phyloP scores from a whole-genome alignment of 2,113 vertebrate genomes.

The Malurus alboscapulatus region DNA sequence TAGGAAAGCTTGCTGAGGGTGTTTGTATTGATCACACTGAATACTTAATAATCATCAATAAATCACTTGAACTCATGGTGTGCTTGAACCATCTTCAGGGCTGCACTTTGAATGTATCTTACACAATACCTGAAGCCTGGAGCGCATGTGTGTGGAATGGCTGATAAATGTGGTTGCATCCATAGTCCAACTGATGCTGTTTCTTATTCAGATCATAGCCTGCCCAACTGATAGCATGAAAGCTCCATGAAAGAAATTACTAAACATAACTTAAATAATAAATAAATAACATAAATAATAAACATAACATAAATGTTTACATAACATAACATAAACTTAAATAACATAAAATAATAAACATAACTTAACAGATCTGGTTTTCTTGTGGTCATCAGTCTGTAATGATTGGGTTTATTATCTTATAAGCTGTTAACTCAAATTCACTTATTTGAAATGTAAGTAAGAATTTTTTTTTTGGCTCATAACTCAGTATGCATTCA shows the following conservation, averaged over 20 bases:
- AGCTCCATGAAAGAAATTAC: not conserved
- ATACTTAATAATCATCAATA: not conserved
- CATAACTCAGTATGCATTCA: not conserved
- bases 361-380: not conserved
- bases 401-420: not conserved
- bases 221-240: not conserved
- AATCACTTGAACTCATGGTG: not conserved
- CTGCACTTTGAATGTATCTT: not conserved
- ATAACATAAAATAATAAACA: not conserved
- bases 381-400: not conserved
- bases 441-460: slow-evolving; percentile 20
- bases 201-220: not conserved
- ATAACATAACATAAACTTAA: no score
- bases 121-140: not conserved
- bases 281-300: no score
- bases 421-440: slow-evolving; percentile 1
- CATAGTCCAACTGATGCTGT: accelerated
- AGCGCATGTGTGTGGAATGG: not conserved
- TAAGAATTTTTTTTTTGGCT: slow-evolving; percentile 32
- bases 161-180: not conserved
- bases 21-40: not conserved
- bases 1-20: not conserved
- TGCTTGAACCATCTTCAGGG: not conserved
- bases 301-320: no score
- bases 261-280: not conserved